Evolutionary conservation across 2,888 invertebrate species (phyloP), one percentile per base, ranked within the genome.

Genomic region (Oegoconia quadripuncta): DNA sequence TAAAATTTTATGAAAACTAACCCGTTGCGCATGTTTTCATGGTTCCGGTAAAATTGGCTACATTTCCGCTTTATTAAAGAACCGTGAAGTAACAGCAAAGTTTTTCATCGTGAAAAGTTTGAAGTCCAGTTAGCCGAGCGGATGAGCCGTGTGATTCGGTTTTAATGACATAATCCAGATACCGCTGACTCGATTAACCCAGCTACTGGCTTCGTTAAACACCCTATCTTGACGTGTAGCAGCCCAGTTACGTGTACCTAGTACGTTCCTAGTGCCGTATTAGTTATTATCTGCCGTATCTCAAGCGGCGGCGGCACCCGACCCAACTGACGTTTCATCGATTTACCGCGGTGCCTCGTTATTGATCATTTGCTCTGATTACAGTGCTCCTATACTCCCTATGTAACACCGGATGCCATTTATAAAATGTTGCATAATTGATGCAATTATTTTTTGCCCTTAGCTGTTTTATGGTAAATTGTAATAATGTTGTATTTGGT

Each of bases 111-210:
- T n/a, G n/a, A n/a, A n/a, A n/a, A n/a, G n/a, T n/a, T n/a, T n/a
- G n/a, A 31, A 33, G 75, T 80, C 72, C 81, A 76, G 79, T 80
- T 80, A 80, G 59, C 46, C 47, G 27, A 50, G 53, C 60, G 67
- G 63, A 67, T 64, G 65, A 65, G 59, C 69, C 32, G 64, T 67
- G 58, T 74, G 78, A 81, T 82, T 78, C 76, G 80, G 75, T 75
- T 82, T 81, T 84, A 81, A 84, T 83, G 80, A 75, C 72, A 74
- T 80, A 80, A 82, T 82, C 70, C 70, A 65, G 72, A 75, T 79
- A 80, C 74, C 74, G 78, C 74, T 74, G 74, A 74, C 72, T 81
- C 74, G 67, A 81, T 83, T 80, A 82, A 71, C 69, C 68, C 51
- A 52, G 74, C 76, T 76, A 70, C 70, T 64, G 66, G 58, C 46